Conservation (phyloP, 2,113 vertebrate species). For the Blennius ocellaris region DNA sequence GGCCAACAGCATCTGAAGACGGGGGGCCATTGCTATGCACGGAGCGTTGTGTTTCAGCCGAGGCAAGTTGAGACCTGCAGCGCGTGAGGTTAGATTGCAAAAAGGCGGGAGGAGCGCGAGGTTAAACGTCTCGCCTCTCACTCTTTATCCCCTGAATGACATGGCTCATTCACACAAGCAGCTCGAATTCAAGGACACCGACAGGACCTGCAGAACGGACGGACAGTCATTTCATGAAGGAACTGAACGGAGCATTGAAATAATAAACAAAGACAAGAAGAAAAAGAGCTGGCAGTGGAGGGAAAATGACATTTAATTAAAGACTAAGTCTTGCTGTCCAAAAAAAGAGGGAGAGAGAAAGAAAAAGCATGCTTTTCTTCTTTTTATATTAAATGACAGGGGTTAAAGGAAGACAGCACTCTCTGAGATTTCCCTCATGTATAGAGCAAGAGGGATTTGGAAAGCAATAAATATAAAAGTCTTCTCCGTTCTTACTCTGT, state of each 20-base stretch:
- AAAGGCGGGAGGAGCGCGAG: conserved; percentile 65
- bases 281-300: conserved; percentile 17
- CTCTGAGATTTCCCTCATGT: conserved; percentile 36
- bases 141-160: conserved; percentile 76
- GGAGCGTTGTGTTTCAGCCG: conserved; percentile 69
- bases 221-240: conserved; percentile 18
- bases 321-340: conserved; percentile 30
- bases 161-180: conserved; percentile 68
- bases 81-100: conserved; percentile 74
- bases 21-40: conserved; percentile 77
- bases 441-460: conserved; percentile 32
- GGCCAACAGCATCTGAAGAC: conserved; percentile 72
- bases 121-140: conserved; percentile 71
- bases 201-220: conserved; percentile 33
- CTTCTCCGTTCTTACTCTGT: conserved; percentile 21
- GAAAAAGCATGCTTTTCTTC: background rate
- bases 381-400: conserved; percentile 36
- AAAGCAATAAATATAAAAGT: conserved; percentile 46
- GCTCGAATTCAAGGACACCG: conserved; percentile 67
- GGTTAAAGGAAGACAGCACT: conserved; percentile 35
- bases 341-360: conserved; percentile 5
- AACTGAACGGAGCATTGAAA: conserved; percentile 1
- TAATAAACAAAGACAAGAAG: background rate
- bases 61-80: conserved; percentile 75
- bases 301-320: conserved; percentile 54